A percentile compares a stretch with the other conserved stretches of the same genome.
Evolutionary conservation across 2,797 vertebrate species (phyloP).

Genomic region (Acipenser transmontanus): DNA sequence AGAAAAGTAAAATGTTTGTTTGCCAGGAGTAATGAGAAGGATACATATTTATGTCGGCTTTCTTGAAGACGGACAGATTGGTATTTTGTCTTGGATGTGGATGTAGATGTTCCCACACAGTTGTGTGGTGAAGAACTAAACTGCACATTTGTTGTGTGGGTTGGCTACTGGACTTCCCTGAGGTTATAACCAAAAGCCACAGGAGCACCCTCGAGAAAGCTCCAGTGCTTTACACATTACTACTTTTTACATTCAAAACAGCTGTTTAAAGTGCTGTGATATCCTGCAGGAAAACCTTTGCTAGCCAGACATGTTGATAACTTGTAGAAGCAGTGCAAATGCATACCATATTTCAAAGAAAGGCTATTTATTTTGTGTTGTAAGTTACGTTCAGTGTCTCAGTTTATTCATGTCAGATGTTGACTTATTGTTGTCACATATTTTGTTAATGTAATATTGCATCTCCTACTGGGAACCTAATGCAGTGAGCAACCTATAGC

Average conservation of each 20-base stretch:
- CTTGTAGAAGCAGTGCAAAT: not conserved
- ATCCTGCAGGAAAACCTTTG: not conserved
- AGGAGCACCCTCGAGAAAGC: not conserved
- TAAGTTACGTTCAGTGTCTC: not conserved
- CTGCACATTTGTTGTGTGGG: not conserved
- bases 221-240: not conserved
- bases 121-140: not conserved
- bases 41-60: too few species aligned
- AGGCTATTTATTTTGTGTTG: not conserved
- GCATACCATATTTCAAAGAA: not conserved
- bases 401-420: not conserved
- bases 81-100: not conserved
- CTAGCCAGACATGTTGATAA: not conserved
- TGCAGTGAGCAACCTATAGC: too few species aligned
- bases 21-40: too few species aligned
- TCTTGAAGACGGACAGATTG: not conserved
- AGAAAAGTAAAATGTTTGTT: too few species aligned
- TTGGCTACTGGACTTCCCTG: not conserved
- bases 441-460: too few species aligned
- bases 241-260: not conserved
- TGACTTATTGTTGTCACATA: not conserved
- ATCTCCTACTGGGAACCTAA: too few species aligned
- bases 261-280: not conserved
- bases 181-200: not conserved
- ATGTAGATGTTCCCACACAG: not conserved